These are phyloP conservation scores for Drosophila yooni DNA, from an alignment of 2,888 invertebrate species.

Conservation along the genomic window DNA sequence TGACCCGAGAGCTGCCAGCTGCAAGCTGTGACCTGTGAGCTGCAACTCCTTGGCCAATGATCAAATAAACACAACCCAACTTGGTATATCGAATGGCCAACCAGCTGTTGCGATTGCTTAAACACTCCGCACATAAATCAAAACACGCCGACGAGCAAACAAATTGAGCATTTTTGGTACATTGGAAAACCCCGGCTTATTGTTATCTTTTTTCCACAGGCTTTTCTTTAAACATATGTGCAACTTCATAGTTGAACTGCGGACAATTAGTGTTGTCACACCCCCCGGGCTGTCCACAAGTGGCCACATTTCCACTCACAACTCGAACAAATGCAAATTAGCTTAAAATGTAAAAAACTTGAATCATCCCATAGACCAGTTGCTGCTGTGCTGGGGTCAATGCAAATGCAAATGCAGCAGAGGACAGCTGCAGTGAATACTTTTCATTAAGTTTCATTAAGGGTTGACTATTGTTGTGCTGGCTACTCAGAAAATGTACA, in stretches of 20 bases:
- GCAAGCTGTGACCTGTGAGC: slow-evolving; percentile 47
- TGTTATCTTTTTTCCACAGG: slow-evolving; percentile 18
- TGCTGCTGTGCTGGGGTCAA: neutral
- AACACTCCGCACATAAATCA: slow-evolving; percentile 51
- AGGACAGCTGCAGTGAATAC: no score
- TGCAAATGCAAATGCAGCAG: slow-evolving; percentile 10
- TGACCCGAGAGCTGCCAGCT: slow-evolving; percentile 54
- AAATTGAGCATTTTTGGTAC: slow-evolving; percentile 46
- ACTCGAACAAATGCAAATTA: slow-evolving; percentile 43
- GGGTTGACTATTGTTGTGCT: slow-evolving; percentile 30
- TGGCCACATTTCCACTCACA: slow-evolving; percentile 46
- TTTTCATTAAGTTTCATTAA: slow-evolving; percentile 3
- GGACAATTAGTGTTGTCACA: slow-evolving; percentile 63
- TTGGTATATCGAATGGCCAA: slow-evolving; percentile 70
- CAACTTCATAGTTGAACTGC: slow-evolving; percentile 71
- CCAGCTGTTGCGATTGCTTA: slow-evolving; percentile 66
- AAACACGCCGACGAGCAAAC: slow-evolving; percentile 62
- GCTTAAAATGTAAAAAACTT: slow-evolving; percentile 12
- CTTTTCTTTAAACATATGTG: slow-evolving; percentile 58
- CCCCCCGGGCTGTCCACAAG: slow-evolving; percentile 49
- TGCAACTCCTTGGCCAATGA: slow-evolving; percentile 66
- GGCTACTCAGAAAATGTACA: neutral
- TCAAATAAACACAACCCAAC: slow-evolving; percentile 35
- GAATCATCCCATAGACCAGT: slow-evolving; percentile 6
- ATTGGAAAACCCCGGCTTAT: slow-evolving; percentile 39